A percentile compares a stretch with the other conserved stretches of the same genome.
Evolutionary conservation across 2,797 vertebrate genomes (phyloP).

Genomic region (Schizopygopsis malacanthus): DNA sequence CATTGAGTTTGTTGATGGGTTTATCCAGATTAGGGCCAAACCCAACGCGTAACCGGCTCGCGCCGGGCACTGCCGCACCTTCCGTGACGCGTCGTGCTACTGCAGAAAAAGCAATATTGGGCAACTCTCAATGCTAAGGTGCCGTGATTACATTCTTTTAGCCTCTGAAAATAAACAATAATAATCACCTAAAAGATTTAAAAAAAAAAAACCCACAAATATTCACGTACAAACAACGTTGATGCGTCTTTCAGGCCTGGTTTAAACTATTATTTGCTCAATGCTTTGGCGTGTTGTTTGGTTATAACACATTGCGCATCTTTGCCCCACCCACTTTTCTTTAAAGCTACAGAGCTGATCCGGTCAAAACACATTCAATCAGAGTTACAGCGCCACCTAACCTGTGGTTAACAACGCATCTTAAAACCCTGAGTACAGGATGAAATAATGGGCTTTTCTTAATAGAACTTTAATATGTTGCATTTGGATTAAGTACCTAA

Average conservation of each 20-base stretch:
- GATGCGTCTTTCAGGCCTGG: not conserved
- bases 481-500: not conserved
- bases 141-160: not conserved
- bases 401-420: no score
- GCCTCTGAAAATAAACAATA: not conserved
- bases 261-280: not conserved
- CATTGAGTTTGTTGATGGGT: constrained; percentile 22
- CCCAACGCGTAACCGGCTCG: not conserved
- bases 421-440: not conserved
- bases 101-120: not conserved
- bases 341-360: constrained; percentile 42
- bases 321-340: constrained; percentile 13
- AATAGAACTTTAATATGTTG: not conserved
- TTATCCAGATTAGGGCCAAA: constrained; percentile 24
- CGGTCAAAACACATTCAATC: not conserved
- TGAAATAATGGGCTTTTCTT: not conserved
- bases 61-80: constrained; percentile 7
- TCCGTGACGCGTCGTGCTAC: not conserved
- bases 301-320: not conserved
- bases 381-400: constrained; percentile 34
- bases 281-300: not conserved
- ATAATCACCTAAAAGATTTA: not conserved
- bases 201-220: not conserved
- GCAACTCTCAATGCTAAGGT: not conserved
- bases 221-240: not conserved